Evolutionary conservation across 2,797 vertebrate genomes (phyloP).

Genomic region (Rhincodon typus): DNA sequence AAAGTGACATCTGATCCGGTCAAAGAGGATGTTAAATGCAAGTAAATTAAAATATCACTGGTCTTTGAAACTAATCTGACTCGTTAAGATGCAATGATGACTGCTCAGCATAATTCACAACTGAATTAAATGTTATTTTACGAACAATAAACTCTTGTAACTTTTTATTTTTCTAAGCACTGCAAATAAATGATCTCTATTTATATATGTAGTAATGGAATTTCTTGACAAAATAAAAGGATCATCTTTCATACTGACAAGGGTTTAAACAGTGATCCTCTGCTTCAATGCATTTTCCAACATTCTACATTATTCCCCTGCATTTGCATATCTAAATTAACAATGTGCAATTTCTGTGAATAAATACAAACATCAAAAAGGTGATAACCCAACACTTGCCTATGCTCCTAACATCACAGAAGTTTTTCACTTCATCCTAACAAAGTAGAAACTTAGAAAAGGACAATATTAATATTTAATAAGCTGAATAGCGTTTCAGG

Average conservation of each 20-base stretch:
- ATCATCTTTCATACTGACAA: background rate
- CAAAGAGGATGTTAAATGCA: background rate
- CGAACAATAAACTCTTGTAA: constrained; percentile 16
- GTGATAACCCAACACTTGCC: background rate
- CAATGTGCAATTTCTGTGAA: background rate
- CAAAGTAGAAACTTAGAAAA: background rate
- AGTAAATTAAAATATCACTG: background rate
- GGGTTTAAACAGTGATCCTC: background rate
- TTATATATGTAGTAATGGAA: background rate
- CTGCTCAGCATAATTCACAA: background rate
- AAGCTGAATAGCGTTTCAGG: background rate
- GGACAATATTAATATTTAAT: background rate
- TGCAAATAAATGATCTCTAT: constrained; percentile 30
- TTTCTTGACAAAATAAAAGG: constrained; percentile 12
- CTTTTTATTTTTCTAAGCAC: constrained; percentile 14
- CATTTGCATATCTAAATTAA: background rate
- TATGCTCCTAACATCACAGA: background rate
- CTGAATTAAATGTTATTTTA: constrained; percentile 17
- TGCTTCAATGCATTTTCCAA: background rate
- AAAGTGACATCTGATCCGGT: background rate
- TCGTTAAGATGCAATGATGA: background rate
- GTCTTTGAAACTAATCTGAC: background rate
- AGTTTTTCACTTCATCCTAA: too few species aligned
- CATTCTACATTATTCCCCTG: background rate
- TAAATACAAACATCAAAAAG: background rate